Evolutionary conservation across 1,140 invertebrate genomes (phyloP), one percentile per base, ranked within the genome.

Genomic region (Dysdera silvatica): DNA sequence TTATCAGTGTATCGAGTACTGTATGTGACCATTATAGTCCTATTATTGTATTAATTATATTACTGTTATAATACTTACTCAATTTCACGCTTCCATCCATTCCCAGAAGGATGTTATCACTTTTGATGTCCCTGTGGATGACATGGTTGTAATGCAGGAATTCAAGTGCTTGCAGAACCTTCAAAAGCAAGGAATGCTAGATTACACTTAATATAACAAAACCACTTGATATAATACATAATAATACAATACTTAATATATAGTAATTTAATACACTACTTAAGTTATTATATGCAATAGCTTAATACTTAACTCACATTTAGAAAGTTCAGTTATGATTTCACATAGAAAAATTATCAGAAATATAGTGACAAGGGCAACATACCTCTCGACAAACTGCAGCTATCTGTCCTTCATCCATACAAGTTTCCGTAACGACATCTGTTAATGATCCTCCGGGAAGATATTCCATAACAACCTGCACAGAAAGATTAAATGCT

Each of bases 71-170:
- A 18, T 6, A 23, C 62, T 58, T 52, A 65, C 62, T 98, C 1
- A 98, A 85, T 83, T 98, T 98, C 0, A 98, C 93, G 45, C 84
- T 84, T 14, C 95, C 95, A 75, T 97, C 91, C 88, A 96, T 93
- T 43, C 93, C 94, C 0, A 98, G 80, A 16, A 98, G 80, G 62
- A 98, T 88, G 75, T 98, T 98, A 74, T 98, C 95, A 28, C 90
- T 95, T 75, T 97, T 97, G 41, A 98, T 95, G 73, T 97, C 93
- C 67, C 90, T 82, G 72, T 92, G 89, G 67, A 92, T 91, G 23
- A 90, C 90, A 23, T 88, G 62, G 20, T 80, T 70, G 37, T 60
- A 65, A 45, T 72, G 71, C n/a, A 72, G 41, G 55, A 71, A 98
- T 68, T 87, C 86, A 35, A 98, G 84, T 0, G 92, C 95, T 76